Conservation (phyloP, 2,888 invertebrate species). For the Odontomyia ornata region DNA sequence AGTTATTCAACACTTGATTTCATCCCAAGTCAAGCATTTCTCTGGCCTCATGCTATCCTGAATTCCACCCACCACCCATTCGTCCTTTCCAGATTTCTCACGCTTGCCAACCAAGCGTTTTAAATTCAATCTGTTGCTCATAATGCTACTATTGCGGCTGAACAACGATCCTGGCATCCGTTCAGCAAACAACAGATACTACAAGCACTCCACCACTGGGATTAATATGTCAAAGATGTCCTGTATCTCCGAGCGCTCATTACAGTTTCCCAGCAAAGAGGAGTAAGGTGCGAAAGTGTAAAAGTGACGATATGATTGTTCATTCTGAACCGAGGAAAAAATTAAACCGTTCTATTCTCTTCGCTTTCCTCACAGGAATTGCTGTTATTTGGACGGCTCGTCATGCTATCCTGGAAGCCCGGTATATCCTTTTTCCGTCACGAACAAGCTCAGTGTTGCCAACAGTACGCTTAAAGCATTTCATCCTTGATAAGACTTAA, state of each 20-base stretch:
- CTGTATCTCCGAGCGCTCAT: constrained; percentile 1
- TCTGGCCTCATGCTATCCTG: neutral
- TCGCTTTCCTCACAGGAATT: no score
- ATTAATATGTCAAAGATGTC: constrained; percentile 44
- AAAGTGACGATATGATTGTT: neutral
- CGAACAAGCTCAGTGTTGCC: neutral
- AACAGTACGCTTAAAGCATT: neutral
- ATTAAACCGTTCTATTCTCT: neutral
- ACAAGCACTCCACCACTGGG: constrained; percentile 17
- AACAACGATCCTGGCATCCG: constrained; percentile 11
- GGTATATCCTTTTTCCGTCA: no score
- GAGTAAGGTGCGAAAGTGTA: neutral
- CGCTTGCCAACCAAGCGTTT: constrained; percentile 33
- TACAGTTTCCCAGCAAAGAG: neutral
- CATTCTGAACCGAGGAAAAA: neutral
- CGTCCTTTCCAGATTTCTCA: constrained; percentile 6
- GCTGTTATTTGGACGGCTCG: no score
- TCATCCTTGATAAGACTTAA: neutral
- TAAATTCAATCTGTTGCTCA: constrained; percentile 40
- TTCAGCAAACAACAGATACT: constrained; percentile 15
- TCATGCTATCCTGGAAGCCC: no score
- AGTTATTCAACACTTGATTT: constrained; percentile 13
- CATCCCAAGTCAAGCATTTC: neutral
- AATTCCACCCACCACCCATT: neutral
- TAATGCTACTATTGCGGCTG: neutral